Evolutionary conservation across 35 echinoderm and acorn worm species (phyloP), one percentile per base, ranked within the genome.

Genomic region (Chiridota heheva): DNA sequence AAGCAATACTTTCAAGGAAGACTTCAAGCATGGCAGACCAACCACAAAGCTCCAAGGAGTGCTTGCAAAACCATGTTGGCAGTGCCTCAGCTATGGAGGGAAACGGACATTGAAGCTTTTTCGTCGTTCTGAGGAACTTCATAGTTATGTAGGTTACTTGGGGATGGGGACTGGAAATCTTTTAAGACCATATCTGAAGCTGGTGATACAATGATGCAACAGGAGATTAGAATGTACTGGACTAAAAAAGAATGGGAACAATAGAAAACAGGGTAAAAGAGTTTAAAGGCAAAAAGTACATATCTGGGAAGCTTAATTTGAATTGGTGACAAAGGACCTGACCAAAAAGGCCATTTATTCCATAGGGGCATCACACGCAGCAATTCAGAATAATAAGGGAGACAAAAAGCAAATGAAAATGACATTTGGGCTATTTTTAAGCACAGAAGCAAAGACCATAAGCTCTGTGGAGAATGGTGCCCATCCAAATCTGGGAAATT

Each of bases 71-170:
- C 25, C 70, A 74, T 27, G 34, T 3, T 17, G 70, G 70, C 38
- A 36, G 27, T 46, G 70, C 70, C 8, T 38, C 39, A 46, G 4
- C 70, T 74, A 6, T 74, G 70, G 40, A 74, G 34, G 13, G 16
- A 24, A 44, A 49, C 10, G 70, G 70, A 22, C 38, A 22, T 18
- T 46, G 24, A 44, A 43, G 25, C 12, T 43, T 8, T 74, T 46
- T 13, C 18, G 17, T 13, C 70, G 70, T 10, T 74, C 70, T 4
- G 70, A 46, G 27, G 25, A 5, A 17, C 3, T 5, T 24, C 39
- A 69, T 34, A 43, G 48, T 43, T 74, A 74, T 49, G 34, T 32
- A 24, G 70, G 70, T 74, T 74, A 74, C 25, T 40, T 74, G 70
- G 70, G 13, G 70, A 74, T 47, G 70, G 70, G 12, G 70, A 74